A percentile compares a stretch with the other conserved stretches of the same genome.
These are phyloP conservation scores for Aleiodes testaceus DNA, from an alignment of 2,888 invertebrate species.

Conservation along the genomic window DNA sequence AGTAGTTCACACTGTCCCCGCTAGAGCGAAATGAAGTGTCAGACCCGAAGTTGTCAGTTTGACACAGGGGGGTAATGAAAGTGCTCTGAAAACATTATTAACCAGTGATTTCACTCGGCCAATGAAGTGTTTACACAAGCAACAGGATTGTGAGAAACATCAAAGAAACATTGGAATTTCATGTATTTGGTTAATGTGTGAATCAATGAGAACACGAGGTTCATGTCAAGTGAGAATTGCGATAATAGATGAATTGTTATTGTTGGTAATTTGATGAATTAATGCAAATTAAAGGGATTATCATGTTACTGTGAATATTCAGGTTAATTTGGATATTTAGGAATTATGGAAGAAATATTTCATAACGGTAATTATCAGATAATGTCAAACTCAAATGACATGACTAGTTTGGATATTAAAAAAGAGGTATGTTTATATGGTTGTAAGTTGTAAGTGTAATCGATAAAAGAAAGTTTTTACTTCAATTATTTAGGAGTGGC, in stretches of 20 bases:
- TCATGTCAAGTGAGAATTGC: not conserved
- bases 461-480: conserved; percentile 3
- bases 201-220: not conserved
- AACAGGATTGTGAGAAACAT: no score
- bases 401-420: conserved; percentile 57
- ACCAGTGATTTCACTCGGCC: no score
- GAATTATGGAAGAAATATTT: conserved; percentile 53
- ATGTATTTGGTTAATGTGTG: not conserved
- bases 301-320: not conserved
- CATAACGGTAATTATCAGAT: conserved; percentile 67
- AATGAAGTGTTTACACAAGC: no score
- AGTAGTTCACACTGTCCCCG: no score
- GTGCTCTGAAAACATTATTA: no score
- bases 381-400: conserved; percentile 59
- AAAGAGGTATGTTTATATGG: conserved; percentile 62
- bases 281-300: not conserved
- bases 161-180: no score
- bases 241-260: not conserved
- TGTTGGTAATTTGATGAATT: not conserved
- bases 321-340: not conserved
- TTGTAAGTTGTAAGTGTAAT: conserved; percentile 1
- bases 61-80: no score
- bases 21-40: no score
- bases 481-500: not conserved
- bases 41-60: no score